Conservation (phyloP, 2,113 vertebrate genomes). For the Maylandia zebra region DNA sequence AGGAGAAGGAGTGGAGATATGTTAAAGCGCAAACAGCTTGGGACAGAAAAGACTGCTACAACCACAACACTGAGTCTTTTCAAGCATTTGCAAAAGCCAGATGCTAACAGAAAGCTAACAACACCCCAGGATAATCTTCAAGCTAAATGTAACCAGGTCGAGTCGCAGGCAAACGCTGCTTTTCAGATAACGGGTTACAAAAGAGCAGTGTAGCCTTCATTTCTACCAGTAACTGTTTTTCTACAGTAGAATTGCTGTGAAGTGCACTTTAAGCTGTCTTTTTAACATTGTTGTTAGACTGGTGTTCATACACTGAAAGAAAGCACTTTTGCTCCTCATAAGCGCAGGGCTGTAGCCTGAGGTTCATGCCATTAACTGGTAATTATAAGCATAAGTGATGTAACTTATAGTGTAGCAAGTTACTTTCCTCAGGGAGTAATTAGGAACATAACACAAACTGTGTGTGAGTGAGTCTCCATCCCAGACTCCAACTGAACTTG, state of each 20-base stretch:
- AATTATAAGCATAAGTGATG: neutral
- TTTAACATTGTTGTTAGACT: neutral
- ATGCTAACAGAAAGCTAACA: neutral
- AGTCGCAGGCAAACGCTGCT: neutral
- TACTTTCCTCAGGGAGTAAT: neutral
- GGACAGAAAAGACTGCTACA: rapidly evolving
- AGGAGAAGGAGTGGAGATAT: neutral
- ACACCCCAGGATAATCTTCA: rapidly evolving
- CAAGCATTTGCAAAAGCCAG: rapidly evolving
- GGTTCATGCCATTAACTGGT: neutral
- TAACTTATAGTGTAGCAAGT: neutral
- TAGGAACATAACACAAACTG: neutral
- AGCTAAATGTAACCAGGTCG: neutral
- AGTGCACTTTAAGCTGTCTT: neutral
- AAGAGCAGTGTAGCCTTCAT: neutral
- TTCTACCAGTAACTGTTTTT: neutral
- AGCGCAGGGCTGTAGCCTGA: neutral
- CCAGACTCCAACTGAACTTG: neutral
- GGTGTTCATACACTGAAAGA: neutral
- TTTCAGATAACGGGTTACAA: neutral
- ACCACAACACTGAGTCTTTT: neutral
- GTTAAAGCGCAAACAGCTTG: neutral
- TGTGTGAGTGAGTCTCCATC: neutral
- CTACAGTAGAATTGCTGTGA: neutral
- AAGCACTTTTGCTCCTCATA: neutral